Evolutionary conservation across 1,140 invertebrate species (phyloP), one percentile per base, ranked within the genome.

Genomic region (Pachypeltis micranthus): DNA sequence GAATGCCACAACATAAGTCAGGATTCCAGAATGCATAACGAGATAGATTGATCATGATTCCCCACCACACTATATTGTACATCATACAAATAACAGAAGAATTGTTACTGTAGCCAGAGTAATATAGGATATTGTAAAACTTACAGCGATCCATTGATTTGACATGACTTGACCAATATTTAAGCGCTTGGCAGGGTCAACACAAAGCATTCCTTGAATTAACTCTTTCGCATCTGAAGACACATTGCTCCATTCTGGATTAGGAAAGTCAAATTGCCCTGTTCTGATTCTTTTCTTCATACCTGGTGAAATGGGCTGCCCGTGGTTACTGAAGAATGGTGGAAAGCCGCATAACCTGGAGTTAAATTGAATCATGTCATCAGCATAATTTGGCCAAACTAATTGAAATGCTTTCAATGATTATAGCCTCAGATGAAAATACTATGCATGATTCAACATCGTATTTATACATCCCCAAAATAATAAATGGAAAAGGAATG

Each of bases 241-340:
- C 0, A 99, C 94, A 71, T 91, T 86, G 61, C 86, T 84, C 96
- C 96, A 99, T 76, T 99, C 96, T 0, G 93, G 91, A 68, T 88
- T 84, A 0, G 95, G 93, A 74, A 98, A 99, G 70, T 95, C 92
- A 74, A 96, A 99, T 73, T 98, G 92, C 2, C 96, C 96, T 55
- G 91, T 85, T 64, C 92, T 81, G 70, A 98, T 98, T 60, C 95
- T 81, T 74, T 91, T 95, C 74, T 98, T 99, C 96, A 99, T 99
- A n/a, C 96, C 96, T 0, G 96, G 95, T 27, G 94, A 98, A 69
- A 99, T 98, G 4, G 96, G 92, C 28, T 94, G 78, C 0, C 96
- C 96, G 71, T 96, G 90, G 74, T 96, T 95, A 73, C 93, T 96
- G 74, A 96, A 98, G 78, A 98, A 99, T 23, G 96, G 96, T 25